Evolutionary conservation across 2,888 invertebrate species (phyloP), one percentile per base, ranked within the genome.

Genomic region (Acrobasis consociella): DNA sequence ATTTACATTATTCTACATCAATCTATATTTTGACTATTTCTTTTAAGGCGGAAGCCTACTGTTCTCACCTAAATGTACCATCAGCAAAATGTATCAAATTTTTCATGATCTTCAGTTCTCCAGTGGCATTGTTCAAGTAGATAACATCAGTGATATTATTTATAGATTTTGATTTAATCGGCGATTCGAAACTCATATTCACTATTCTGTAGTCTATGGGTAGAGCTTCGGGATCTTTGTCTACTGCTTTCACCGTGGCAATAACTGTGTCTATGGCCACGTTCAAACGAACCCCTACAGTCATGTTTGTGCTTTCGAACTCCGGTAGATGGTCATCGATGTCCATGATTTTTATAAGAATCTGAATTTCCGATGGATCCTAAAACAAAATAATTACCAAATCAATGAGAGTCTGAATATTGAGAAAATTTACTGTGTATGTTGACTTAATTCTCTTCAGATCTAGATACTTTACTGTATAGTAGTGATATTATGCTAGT

Each of bases 241-340:
- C 97, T 2, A 78, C 86, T 0, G 96, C 96, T 69, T 93, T 94
- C 3, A 96, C 81, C 0, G 94, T 94, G 0, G 95, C 94, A 39
- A 97, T 93, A 15, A 94, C 91, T 0, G 96, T 96, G 67, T 96
- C 96, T 37, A 96, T 93, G 0, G 96, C 95, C 0, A 96, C 95
- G 77, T 96, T 96, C 1, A 96, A 89, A 51, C 96, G 93, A 0
- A 97, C 96, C 1, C 96, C 96, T 8, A 96, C 86, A 0, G 96
- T 95, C 65, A 95, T 83, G 67, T 94, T 94, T 3, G 93, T 90
- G 31, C 91, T 93, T 49, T 89, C 90, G 66, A 97, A 97, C 68
- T 93, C 86, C 0, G 96, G 96, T 46, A 94, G 81, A 77, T 97
- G 96, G 71, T 97, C 97, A 72, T 97, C 96, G 16, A 96, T 92